Evolutionary conservation across 2,888 invertebrate species (phyloP).

Genomic region (Bombyx huttoni): DNA sequence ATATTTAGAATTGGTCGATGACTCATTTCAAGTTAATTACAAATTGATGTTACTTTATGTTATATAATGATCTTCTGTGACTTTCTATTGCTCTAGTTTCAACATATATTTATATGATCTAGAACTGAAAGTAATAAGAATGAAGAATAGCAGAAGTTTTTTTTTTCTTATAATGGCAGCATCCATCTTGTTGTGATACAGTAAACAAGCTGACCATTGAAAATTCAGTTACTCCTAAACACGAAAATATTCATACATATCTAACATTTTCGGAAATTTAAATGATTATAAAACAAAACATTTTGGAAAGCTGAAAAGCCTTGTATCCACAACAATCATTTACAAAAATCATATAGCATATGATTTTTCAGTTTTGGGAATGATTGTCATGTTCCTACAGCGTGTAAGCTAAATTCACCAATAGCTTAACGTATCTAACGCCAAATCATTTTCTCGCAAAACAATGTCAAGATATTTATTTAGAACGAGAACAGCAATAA

Average conservation of each 20-base stretch:
- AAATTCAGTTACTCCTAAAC: neutral
- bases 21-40: too few relatives aligned
- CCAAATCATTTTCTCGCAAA: too few relatives aligned
- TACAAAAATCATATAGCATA: too few relatives aligned
- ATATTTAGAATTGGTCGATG: neutral
- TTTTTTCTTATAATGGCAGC: neutral
- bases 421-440: too few relatives aligned
- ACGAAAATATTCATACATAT: neutral
- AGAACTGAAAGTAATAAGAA: constrained; percentile 58
- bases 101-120: constrained; percentile 66
- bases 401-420: too few relatives aligned
- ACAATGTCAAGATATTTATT: too few relatives aligned
- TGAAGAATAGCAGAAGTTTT: constrained; percentile 9
- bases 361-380: too few relatives aligned
- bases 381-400: too few relatives aligned
- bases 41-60: neutral
- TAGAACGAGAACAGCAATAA: too few relatives aligned
- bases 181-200: neutral
- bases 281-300: too few relatives aligned
- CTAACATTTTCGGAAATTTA: neutral
- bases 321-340: too few relatives aligned
- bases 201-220: neutral
- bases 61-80: neutral
- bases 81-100: constrained; percentile 5
- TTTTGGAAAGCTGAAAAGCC: too few relatives aligned